Evolutionary conservation across 1,140 invertebrate species (phyloP), one percentile per base, ranked within the genome.

Genomic region (Microplitis demolitor): DNA sequence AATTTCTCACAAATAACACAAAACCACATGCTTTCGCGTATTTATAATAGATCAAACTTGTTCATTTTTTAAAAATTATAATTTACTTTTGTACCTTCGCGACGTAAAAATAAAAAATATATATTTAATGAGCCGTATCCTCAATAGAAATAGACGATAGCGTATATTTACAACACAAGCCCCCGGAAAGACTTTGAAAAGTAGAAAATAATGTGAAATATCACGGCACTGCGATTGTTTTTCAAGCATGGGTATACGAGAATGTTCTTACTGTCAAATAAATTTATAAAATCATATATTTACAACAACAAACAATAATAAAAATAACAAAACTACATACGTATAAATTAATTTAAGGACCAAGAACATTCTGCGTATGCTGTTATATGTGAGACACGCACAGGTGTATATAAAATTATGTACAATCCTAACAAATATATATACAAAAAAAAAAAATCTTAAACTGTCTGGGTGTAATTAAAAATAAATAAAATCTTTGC

Each of bases 1-100:
- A 89, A 86, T 91, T 91, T 90, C 90, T 91, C 90, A 91, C 90
- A 89, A 90, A 89, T 89, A 84, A 87, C 77, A 87, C 80, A 84
- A 74, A 89, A 90, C 89, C 91, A 90, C 91, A 92, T 92, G 91
- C 91, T 91, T 90, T 90, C 14, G 24, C 16, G 35, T 58, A 24
- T 58, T 58, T 58, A 14, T 50, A 9, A 9, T 24, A 54, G 16
- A 54, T 54, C 53, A 6, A 11, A 54, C 16, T 24, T 24, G 5
- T 14, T 14, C 11, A 5, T 51, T 14, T 64, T 63, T 64, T 64
- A 13, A 13, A 24, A 16, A 66, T 31, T 53, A 9, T 16, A 53
- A 66, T 66, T 51, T 64, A 34, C n/a, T 16, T 31, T 35, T 71
- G 35, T 58, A n/a, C 16, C 13, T 58, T 9, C 39, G 39, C 39